Percentiles rank a stretch among this genome's conserved stretches.
Evolutionary conservation across 2,888 invertebrate species (phyloP).

Genomic region (Drosophila mercatorum): DNA sequence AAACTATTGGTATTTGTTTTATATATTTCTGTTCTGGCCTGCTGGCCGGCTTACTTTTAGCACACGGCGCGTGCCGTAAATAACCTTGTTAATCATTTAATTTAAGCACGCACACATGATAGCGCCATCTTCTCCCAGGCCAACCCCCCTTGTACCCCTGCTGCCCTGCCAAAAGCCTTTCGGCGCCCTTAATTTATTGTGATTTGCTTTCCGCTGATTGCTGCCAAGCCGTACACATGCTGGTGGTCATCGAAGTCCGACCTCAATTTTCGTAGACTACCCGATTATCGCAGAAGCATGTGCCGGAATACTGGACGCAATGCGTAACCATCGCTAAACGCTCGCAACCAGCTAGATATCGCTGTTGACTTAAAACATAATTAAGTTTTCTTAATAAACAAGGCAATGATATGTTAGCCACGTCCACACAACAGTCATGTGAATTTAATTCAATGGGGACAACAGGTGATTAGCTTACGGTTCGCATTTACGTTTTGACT

Average conservation of each 20-base stretch:
- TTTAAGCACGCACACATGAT: conserved; percentile 66
- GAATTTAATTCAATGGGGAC: neutral
- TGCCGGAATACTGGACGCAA: too few relatives aligned
- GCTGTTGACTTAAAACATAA: neutral
- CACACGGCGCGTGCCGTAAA: conserved; percentile 57
- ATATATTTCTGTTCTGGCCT: conserved; percentile 10
- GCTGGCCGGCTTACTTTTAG: conserved; percentile 29
- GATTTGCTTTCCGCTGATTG: conserved; percentile 54
- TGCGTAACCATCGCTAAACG: too few relatives aligned
- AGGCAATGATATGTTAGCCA: neutral
- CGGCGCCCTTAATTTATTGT: conserved; percentile 58
- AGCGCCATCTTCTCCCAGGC: conserved; percentile 9
- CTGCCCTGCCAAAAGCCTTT: conserved; percentile 21
- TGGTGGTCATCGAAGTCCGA: conserved; percentile 14
- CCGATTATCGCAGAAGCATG: neutral
- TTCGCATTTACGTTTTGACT: too few relatives aligned
- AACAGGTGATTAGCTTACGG: too few relatives aligned
- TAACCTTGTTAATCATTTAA: conserved; percentile 81
- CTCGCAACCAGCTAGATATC: too few relatives aligned
- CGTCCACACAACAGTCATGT: neutral
- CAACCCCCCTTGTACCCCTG: neutral
- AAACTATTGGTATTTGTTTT: conserved; percentile 20
- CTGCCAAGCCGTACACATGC: conserved; percentile 22
- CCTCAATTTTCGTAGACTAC: neutral
- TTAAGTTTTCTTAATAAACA: neutral